These are phyloP conservation scores for Ceryle rudis DNA, from an alignment of 2,797 vertebrate species.

Conservation along the genomic window DNA sequence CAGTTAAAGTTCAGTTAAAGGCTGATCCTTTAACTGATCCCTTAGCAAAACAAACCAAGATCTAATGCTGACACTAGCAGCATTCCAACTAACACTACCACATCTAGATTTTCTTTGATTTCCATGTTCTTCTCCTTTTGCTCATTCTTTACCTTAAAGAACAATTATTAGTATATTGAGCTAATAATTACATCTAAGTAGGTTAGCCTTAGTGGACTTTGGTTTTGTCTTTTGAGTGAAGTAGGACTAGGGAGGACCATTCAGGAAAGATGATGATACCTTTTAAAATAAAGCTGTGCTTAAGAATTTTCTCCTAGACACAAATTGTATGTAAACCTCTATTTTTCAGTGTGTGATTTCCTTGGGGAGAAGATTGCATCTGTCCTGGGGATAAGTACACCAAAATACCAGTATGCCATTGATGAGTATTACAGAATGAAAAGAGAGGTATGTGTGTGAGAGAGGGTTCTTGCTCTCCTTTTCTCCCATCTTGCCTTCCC, in stretches of 20 bases:
- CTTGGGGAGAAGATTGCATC: constrained; percentile 96
- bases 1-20: background rate
- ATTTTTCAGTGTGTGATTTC: constrained; percentile 91
- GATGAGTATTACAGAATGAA: constrained; percentile 97
- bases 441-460: constrained; percentile 87
- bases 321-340: background rate
- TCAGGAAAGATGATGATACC: background rate
- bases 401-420: constrained; percentile 98
- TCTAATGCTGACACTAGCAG: background rate
- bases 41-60: background rate
- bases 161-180: background rate
- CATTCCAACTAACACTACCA: background rate
- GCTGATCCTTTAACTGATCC: background rate
- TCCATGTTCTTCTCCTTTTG: background rate
- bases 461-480: background rate
- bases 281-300: background rate
- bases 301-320: background rate
- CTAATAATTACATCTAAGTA: background rate
- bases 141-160: background rate
- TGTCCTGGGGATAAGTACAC: constrained; percentile 93
- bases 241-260: background rate
- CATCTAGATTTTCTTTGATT: background rate
- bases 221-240: background rate
- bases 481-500: background rate
- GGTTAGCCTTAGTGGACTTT: background rate